Percentiles rank a stretch among this genome's conserved stretches.
Conservation (phyloP, 2,888 invertebrate species). For the Rhingia campestris region DNA sequence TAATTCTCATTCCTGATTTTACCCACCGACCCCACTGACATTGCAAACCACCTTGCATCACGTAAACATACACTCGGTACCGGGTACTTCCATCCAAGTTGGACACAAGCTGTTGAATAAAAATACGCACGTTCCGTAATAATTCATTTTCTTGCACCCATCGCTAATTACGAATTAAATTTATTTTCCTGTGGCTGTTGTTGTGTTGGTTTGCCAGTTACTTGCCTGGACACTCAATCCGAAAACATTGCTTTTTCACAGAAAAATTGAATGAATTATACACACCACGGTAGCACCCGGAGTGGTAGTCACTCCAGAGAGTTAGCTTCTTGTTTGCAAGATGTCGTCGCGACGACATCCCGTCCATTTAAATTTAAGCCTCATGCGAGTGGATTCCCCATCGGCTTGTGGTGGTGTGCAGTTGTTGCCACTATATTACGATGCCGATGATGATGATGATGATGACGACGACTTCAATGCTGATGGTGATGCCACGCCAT, state of each 20-base stretch:
- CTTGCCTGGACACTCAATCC: slow-evolving; percentile 17
- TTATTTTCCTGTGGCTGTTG: slow-evolving; percentile 1
- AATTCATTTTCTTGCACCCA: slow-evolving; percentile 65
- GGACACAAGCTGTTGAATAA: slow-evolving; percentile 49
- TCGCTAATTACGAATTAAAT: slow-evolving; percentile 63
- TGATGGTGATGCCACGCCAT: slow-evolving; percentile 59
- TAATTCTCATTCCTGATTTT: too few species aligned
- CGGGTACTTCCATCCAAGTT: neutral
- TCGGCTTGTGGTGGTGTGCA: slow-evolving; percentile 10
- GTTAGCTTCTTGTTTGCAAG: slow-evolving; percentile 51
- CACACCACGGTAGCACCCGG: neutral
- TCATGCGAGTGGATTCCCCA: slow-evolving; percentile 41
- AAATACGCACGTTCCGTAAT: slow-evolving; percentile 59
- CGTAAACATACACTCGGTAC: neutral
- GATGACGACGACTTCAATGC: slow-evolving; percentile 41
- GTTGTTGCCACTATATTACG: slow-evolving; percentile 39
- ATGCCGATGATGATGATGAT: slow-evolving; percentile 30
- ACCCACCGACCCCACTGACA: slow-evolving; percentile 16
- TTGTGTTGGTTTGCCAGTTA: neutral
- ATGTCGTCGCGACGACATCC: slow-evolving; percentile 62
- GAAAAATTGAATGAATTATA: slow-evolving; percentile 69
- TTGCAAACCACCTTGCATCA: slow-evolving; percentile 21
- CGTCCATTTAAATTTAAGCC: slow-evolving; percentile 57
- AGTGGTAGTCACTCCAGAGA: neutral
- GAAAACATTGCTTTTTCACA: slow-evolving; percentile 41